These are phyloP conservation scores for Centropus bengalensis DNA, from an alignment of 2,113 vertebrate species.

Conservation along the genomic window DNA sequence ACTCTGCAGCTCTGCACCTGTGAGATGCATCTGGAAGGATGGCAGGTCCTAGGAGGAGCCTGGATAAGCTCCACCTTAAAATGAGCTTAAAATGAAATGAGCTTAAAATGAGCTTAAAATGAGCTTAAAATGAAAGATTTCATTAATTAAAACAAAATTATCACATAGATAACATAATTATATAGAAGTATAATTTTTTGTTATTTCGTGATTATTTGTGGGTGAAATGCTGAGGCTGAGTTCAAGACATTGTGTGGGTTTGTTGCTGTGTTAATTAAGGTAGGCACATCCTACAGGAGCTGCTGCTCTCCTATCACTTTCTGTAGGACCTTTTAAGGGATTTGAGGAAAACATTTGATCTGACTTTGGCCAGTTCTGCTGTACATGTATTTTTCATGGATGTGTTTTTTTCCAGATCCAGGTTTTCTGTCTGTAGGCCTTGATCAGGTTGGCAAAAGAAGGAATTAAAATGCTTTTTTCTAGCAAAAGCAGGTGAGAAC, in stretches of 20 bases:
- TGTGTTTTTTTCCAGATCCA: not conserved
- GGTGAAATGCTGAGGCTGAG: not conserved
- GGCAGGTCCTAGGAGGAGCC: not conserved
- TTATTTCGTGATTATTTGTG: not conserved
- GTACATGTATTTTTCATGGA: accelerated
- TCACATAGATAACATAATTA: not conserved
- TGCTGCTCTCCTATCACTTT: not conserved
- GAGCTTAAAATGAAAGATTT: not conserved
- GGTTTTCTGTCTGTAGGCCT: not conserved
- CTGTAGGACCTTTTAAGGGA: not conserved
- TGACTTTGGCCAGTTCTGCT: too few species aligned
- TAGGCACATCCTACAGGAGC: not conserved
- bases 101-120: too few species aligned
- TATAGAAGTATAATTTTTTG: not conserved
- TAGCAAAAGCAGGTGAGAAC: not conserved
- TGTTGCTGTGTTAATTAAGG: not conserved
- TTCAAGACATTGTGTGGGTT: not conserved
- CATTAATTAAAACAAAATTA: not conserved
- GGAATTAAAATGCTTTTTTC: not conserved
- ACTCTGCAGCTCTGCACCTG: too few species aligned
- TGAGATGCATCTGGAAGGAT: too few species aligned
- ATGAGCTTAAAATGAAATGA: not conserved
- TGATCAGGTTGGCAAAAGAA: not conserved
- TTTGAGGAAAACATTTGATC: not conserved
- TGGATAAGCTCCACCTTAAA: not conserved